phyloP scores from a whole-genome alignment of 2,113 vertebrate genomes.

The Piaya cayana region DNA sequence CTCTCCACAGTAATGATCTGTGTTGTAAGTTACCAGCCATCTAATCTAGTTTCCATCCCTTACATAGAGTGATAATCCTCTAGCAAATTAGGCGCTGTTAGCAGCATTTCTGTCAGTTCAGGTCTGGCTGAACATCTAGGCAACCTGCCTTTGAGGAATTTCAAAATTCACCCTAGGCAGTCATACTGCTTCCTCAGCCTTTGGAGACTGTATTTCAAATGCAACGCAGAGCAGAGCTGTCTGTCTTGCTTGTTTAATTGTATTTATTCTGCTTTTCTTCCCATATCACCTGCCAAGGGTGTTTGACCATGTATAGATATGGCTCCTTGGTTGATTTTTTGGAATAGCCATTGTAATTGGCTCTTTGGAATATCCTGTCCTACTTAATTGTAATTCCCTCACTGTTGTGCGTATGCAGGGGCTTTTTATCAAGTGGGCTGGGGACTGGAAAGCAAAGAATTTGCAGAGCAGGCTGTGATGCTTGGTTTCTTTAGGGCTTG shows the following conservation, averaged over 20 bases:
- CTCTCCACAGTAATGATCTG: background rate
- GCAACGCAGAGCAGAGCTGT: background rate
- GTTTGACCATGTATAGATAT: background rate
- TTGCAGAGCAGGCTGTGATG: background rate
- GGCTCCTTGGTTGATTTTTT: background rate
- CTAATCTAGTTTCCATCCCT: background rate
- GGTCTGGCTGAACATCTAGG: background rate
- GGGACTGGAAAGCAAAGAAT: background rate
- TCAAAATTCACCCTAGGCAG: background rate
- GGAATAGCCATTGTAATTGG: background rate
- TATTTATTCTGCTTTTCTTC: background rate
- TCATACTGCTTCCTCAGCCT: constrained; percentile 3
- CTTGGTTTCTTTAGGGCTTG: background rate
- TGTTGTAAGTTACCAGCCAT: background rate
- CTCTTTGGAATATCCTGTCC: background rate
- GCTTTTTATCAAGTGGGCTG: background rate
- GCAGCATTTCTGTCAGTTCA: constrained; percentile 11
- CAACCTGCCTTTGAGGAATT: constrained; percentile 39
- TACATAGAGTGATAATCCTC: constrained; percentile 20
- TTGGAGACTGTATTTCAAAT: background rate
- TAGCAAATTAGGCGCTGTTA: constrained; percentile 23
- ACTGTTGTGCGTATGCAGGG: background rate
- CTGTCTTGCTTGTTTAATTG: background rate
- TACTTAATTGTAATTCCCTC: background rate
- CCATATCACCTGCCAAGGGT: background rate